phyloP scores from a whole-genome alignment of 2,888 invertebrate genomes.

The Icerya purchasi region DNA sequence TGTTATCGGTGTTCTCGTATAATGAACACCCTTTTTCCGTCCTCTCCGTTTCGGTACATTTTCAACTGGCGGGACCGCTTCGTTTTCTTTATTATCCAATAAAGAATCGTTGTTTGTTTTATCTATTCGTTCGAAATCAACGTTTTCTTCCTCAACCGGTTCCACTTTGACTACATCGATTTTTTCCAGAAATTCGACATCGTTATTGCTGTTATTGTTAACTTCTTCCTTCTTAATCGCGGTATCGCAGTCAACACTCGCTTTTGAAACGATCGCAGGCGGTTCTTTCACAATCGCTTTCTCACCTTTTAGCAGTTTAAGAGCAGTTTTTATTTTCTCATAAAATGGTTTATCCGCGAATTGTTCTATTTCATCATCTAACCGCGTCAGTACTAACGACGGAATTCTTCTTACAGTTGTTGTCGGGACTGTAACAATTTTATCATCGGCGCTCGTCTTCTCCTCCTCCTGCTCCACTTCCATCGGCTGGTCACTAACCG shows the following conservation, averaged over 20 bases:
- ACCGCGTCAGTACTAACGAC: background rate
- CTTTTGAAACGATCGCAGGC: background rate
- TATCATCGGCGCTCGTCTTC: background rate
- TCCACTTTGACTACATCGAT: no score
- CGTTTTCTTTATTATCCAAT: background rate
- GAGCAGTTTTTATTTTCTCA: background rate
- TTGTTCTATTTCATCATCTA: background rate
- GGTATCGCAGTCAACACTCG: slow-evolving; percentile 3
- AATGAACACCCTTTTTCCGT: background rate
- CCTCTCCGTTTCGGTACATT: background rate
- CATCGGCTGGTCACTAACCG: background rate
- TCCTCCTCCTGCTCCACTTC: background rate
- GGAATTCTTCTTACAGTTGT: no score
- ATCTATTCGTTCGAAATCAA: background rate
- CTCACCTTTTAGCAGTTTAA: slow-evolving; percentile 1
- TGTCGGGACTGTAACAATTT: background rate
- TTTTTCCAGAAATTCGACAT: background rate
- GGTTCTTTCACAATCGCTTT: background rate
- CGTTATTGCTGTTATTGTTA: slow-evolving; percentile 1
- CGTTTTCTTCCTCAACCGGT: background rate
- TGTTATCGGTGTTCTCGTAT: background rate
- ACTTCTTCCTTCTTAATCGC: slow-evolving; percentile 8
- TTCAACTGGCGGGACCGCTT: background rate
- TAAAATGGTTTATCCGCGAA: background rate
- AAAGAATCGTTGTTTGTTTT: background rate